phyloP scores from a whole-genome alignment of 1,140 invertebrate species.

The Drosophila repletoides region DNA sequence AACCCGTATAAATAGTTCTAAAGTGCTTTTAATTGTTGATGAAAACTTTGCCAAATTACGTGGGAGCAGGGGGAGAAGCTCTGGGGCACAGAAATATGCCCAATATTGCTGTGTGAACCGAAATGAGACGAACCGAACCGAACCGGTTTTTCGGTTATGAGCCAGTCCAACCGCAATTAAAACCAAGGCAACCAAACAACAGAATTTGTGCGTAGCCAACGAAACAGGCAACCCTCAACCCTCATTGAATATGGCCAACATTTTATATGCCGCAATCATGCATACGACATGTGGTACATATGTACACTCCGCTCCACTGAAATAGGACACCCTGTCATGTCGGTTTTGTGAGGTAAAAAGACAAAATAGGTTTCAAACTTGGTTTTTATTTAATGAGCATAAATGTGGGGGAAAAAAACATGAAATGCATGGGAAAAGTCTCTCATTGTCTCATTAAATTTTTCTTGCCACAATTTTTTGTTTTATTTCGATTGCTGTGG shows the following conservation, averaged over 20 bases:
- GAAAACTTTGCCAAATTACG: slow-evolving; percentile 57
- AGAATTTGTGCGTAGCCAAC: slow-evolving; percentile 49
- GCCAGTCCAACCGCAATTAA: slow-evolving; percentile 62
- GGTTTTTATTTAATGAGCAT: no score
- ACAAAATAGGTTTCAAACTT: no score
- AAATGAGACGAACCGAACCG: no score
- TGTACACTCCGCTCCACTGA: no score
- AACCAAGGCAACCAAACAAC: slow-evolving; percentile 48
- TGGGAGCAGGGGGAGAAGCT: background rate
- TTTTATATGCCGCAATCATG: slow-evolving; percentile 51
- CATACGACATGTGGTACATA: slow-evolving; percentile 65
- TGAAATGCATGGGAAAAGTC: no score
- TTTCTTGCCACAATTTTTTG: no score
- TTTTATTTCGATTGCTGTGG: no score
- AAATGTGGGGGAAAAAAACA: no score
- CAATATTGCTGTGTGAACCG: slow-evolving; percentile 41
- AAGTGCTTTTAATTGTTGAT: slow-evolving; percentile 67
- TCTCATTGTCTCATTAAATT: no score
- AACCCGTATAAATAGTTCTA: slow-evolving; percentile 36
- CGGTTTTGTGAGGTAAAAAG: no score
- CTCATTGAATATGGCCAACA: slow-evolving; percentile 1
- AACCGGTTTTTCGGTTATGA: slow-evolving; percentile 55
- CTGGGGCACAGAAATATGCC: slow-evolving; percentile 4
- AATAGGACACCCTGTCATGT: no score
- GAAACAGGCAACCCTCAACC: background rate